These are phyloP conservation scores for Eupristina koningsbergeri DNA, from an alignment of 1,140 invertebrate species.

Conservation along the genomic window DNA sequence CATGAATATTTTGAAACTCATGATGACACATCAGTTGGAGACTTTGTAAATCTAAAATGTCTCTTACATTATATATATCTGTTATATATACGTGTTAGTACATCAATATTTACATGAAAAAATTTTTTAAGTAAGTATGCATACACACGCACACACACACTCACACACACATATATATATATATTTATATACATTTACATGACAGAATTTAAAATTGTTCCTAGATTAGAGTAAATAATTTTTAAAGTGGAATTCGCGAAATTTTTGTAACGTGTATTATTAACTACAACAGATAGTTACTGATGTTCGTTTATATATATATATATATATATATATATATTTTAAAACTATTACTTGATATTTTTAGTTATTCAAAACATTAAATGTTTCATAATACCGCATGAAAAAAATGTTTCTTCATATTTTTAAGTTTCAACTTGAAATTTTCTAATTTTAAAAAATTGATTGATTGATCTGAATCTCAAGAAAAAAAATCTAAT, in stretches of 20 bases:
- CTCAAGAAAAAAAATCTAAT: neutral
- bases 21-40: neutral
- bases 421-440: neutral
- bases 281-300: neutral
- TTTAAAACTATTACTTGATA: neutral
- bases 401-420: neutral
- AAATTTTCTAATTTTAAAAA: slow-evolving; percentile 2
- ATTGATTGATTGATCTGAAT: neutral
- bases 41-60: neutral
- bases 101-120: neutral
- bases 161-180: no score
- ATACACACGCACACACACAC: no score
- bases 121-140: no score
- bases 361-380: neutral
- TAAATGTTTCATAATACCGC: neutral
- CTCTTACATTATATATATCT: neutral
- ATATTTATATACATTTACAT: neutral
- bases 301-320: neutral
- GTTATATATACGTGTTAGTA: neutral
- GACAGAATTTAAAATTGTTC: neutral
- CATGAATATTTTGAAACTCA: neutral
- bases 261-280: neutral
- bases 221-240: neutral
- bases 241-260: neutral
- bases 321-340: no score